phyloP scores from a whole-genome alignment of 2,113 vertebrate genomes.

The Eurypyga helias region DNA sequence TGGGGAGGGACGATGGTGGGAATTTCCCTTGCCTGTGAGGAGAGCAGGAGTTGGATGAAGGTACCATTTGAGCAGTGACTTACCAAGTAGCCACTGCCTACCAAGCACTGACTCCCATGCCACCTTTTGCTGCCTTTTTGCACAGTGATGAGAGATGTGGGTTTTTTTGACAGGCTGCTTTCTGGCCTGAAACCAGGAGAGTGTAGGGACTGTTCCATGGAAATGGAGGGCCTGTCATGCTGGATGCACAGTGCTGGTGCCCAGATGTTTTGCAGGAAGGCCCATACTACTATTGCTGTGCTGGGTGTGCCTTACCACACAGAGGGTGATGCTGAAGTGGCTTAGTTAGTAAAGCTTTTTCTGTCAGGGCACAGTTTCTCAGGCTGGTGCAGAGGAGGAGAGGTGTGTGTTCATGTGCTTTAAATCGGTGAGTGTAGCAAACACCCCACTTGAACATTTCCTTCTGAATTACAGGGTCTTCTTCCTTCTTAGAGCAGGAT shows the following conservation, averaged over 20 bases:
- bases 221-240: not conserved
- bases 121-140: not conserved
- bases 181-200: not conserved
- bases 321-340: not conserved
- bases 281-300: not conserved
- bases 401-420: not conserved
- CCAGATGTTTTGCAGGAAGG: not conserved
- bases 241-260: not conserved
- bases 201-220: not conserved
- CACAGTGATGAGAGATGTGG: not conserved
- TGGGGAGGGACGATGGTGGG: accelerated
- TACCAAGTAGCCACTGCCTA: not conserved
- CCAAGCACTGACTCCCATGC: not conserved
- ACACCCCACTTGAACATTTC: not conserved
- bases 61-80: not conserved
- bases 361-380: not conserved
- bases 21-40: not conserved
- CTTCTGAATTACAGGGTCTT: not conserved
- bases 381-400: not conserved
- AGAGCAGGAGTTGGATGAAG: not conserved
- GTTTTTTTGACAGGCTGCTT: not conserved
- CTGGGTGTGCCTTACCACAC: not conserved
- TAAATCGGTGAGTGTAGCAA: not conserved
- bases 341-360: not conserved
- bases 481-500: not conserved